Evolutionary conservation across 2,797 vertebrate species (phyloP), one percentile per base, ranked within the genome.

Genomic region (Buceros bicornis): DNA sequence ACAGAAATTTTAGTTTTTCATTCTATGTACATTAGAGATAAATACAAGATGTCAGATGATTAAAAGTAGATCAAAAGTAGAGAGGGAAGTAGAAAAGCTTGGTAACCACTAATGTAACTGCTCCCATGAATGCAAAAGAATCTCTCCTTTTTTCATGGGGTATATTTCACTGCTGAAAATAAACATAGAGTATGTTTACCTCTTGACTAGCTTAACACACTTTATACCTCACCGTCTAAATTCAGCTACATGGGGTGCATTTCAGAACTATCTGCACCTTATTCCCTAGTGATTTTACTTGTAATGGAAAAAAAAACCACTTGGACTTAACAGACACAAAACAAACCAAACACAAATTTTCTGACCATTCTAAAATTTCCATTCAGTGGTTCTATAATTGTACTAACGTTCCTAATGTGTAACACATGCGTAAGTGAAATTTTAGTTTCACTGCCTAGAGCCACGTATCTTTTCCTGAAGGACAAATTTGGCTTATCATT

Each of bases 1-100:
- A 82, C 87, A 93, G 78, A 60, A 93, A 93, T 74, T 91, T 64
- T 51, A 82, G 77, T 87, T 89, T 96, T 80, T 77, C n/a, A 83
- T 21, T 64, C 37, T 37, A 21, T 16, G 37, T 57, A 70, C 10
- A 4, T 71, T 70, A 91, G 69, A 3, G 31, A 89, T 86, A 95
- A 92, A 80, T 50, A 10, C 7, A 90, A 69, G 72, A 95, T 92
- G 22, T 58, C 43, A 54, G 51, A 76, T 1, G 0, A 87, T n/a
- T 71, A 83, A 65, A 82, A 89, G 84, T 45, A 81, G 45, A 95
- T 57, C 56, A 81, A 43, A 92, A 90, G 80, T 51, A 83, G 87
- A 83, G 81, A 90, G 8, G 37, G 13, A 78, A 83, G 77, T 56
- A 91, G 37, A 57, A 84, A 86, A 88, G 29, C 70, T 90, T 86